Base-by-base conservation (phyloP, 2,113 vertebrate species). In the Coryphaenoides rupestris region DNA sequence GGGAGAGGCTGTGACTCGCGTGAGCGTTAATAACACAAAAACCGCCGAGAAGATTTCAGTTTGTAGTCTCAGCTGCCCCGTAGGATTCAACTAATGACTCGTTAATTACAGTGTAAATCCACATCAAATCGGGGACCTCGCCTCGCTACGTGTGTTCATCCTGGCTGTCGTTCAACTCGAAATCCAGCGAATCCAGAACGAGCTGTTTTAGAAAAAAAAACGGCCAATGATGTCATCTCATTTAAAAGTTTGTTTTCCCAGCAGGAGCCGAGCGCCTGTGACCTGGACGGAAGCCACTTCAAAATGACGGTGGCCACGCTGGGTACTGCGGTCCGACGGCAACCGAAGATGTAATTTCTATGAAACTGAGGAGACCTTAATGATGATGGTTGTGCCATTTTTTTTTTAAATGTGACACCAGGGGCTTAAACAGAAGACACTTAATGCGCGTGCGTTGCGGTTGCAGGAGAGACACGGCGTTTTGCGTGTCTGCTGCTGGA, bases 401-500 rank as follows among this genome's bases (percentile, higher is more conserved):
- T 10, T 7, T 33, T 33, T 33, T 33, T 2, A 33, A 33, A 33
- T 6, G 3, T 6, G 28, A 33, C 28, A 33, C 5, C 28, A 33
- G 28, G 28, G 28, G 28, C 28, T 33, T 33, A 33, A 33, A 33
- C 28, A 33, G 28, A 33, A 33, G 28, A 33, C 28, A 33, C 28
- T 33, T n/a, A 33, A 33, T 33, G 28, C 3, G 28, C 28, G 28
- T 5, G 28, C 28, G 10, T 33, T 33, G 10, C 10, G 28, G 28
- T 33, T 10, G 5, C n/a, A n/a, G n/a, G 28, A 10, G 28, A 33
- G 28, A 5, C 10, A 5, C 28, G 10, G 28, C 89, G 86, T 72
- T 88, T 92, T n/a, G n/a, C n/a, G 92, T 92, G 93, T 92, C 91
- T 92, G 92, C 91, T 73, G 84, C 88, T 91, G 28, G 28, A 33